These are phyloP conservation scores for Idaea aversata DNA, from an alignment of 2,888 invertebrate genomes.

Conservation along the genomic window DNA sequence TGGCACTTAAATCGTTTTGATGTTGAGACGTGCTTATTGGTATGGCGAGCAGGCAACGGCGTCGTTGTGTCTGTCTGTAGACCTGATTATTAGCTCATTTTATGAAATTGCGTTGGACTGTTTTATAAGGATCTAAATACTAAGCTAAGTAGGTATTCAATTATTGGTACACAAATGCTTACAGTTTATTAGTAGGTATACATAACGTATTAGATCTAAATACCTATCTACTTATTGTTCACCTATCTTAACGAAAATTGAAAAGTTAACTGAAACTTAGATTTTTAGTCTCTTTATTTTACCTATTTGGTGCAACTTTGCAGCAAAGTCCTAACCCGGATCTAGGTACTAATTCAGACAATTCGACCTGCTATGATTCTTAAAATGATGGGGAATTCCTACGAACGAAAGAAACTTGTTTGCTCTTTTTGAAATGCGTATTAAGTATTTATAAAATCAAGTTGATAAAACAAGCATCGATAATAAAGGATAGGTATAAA, in stretches of 20 bases:
- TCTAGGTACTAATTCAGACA: not conserved
- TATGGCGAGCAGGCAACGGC: conserved; percentile 69
- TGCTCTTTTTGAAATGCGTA: not conserved
- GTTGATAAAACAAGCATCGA: not conserved
- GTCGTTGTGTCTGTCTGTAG: conserved; percentile 76
- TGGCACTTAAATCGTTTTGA: conserved; percentile 44
- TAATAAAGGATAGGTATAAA: not conserved
- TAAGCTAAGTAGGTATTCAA: not conserved
- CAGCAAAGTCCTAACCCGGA: not conserved
- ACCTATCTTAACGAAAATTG: no score
- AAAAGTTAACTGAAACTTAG: no score
- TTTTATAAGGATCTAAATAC: not conserved
- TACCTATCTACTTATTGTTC: no score
- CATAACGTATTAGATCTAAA: not conserved
- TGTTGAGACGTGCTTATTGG: conserved; percentile 44
- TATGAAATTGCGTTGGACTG: conserved; percentile 29
- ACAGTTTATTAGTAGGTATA: not conserved
- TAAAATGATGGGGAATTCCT: not conserved
- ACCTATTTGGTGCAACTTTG: not conserved
- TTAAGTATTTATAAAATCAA: not conserved
- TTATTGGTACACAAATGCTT: not conserved
- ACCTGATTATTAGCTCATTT: conserved; percentile 69
- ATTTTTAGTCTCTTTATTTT: no score
- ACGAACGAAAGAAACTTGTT: not conserved
- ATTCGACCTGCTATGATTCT: not conserved